Evolutionary conservation across 1,140 invertebrate genomes (phyloP).

Genomic region (Rhizoglyphus robini): DNA sequence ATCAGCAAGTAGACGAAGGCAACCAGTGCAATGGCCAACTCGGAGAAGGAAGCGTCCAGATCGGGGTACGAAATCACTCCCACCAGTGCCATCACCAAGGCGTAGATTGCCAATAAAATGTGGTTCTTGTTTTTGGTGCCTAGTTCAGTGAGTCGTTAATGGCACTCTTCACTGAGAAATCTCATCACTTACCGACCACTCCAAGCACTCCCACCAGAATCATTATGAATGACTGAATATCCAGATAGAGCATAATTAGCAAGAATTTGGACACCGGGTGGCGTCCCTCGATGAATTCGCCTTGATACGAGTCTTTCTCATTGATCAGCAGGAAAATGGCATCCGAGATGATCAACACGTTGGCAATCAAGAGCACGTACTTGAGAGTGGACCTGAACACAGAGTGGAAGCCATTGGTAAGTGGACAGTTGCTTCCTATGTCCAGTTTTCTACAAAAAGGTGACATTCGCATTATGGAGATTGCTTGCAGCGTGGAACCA

Average conservation of each 20-base stretch:
- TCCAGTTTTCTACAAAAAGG: not conserved
- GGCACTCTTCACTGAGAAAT: not conserved
- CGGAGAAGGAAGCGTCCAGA: conserved; percentile 12
- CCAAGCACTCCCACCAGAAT: conserved; percentile 10
- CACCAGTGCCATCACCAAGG: not conserved
- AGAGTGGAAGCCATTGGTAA: not conserved
- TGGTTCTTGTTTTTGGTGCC: not conserved
- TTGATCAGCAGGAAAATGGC: conserved; percentile 14
- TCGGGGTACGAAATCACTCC: not conserved
- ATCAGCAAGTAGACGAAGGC: not conserved
- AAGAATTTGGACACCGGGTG: conserved; percentile 2
- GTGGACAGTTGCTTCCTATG: not conserved
- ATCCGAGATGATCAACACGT: conserved; percentile 6
- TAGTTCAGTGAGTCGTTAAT: not conserved
- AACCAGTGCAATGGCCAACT: not conserved
- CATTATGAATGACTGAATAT: conserved; percentile 15
- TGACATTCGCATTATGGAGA: not conserved
- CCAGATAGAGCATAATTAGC: conserved; percentile 1
- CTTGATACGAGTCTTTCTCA: conserved; percentile 15
- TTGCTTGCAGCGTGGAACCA: not conserved
- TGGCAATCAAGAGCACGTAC: conserved; percentile 1
- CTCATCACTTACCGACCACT: conserved; percentile 1
- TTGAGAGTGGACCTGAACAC: not conserved
- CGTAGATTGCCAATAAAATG: not conserved
- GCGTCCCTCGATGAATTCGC: conserved; percentile 14